Evolutionary conservation across 2,888 invertebrate genomes (phyloP).

Genomic region (Drosophila imparisetae): DNA sequence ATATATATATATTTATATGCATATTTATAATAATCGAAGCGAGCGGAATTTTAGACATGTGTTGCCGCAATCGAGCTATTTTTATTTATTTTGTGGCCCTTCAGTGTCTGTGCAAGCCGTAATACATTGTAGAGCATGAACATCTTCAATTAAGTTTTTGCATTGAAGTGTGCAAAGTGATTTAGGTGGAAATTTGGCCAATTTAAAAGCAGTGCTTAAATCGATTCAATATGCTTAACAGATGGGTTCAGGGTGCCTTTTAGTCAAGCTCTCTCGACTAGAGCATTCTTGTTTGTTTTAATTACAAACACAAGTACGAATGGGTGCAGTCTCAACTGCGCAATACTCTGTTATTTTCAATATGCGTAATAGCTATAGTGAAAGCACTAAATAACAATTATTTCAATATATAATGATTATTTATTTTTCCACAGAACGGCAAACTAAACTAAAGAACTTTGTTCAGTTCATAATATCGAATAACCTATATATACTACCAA

Average conservation of each 20-base stretch:
- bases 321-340: background rate
- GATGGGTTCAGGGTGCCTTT: background rate
- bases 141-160: background rate
- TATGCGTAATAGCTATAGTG: background rate
- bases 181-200: background rate
- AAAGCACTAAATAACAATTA: background rate
- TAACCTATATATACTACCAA: background rate
- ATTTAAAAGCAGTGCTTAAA: background rate
- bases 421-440: background rate
- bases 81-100: background rate
- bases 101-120: background rate
- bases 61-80: background rate
- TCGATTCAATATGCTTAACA: background rate
- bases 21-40: background rate
- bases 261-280: background rate
- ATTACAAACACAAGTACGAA: background rate
- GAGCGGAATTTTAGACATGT: background rate
- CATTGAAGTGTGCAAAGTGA: background rate
- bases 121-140: background rate
- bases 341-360: background rate
- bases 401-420: background rate
- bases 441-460: background rate
- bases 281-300: background rate
- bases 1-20: background rate
- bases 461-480: background rate